Percentiles rank a stretch among this genome's conserved stretches.
Evolutionary conservation across 2,797 vertebrate genomes (phyloP).

Genomic region (Nannoperca obscura): DNA sequence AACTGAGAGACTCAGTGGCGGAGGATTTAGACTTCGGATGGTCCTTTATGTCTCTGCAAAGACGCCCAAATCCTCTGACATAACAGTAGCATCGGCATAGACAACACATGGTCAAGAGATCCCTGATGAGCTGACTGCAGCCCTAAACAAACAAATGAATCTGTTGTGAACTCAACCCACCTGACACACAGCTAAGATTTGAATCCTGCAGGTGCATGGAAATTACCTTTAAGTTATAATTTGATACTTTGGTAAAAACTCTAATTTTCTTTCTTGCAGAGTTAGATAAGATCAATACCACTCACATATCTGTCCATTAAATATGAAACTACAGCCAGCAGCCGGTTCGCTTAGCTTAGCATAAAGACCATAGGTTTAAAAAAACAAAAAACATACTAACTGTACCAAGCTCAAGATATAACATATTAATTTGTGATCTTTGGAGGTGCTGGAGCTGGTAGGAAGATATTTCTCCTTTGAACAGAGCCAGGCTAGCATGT

Average conservation of each 20-base stretch:
- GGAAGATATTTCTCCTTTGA: neutral
- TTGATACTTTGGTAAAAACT: neutral
- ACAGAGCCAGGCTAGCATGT: neutral
- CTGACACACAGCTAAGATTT: neutral
- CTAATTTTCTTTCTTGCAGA: neutral
- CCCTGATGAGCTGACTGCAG: constrained; percentile 51
- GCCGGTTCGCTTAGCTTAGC: neutral
- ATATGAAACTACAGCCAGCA: neutral
- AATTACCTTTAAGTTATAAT: neutral
- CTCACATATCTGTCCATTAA: neutral
- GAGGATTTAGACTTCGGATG: constrained; percentile 64
- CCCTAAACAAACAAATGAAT: constrained; percentile 56
- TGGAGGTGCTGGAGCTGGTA: neutral
- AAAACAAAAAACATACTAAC: neutral
- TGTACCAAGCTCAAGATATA: neutral
- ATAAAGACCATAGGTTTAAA: too few species aligned
- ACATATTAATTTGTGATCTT: neutral
- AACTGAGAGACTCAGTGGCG: constrained; percentile 27
- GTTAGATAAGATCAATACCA: neutral
- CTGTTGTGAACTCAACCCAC: constrained; percentile 24
- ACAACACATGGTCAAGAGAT: constrained; percentile 61
- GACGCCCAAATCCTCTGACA: constrained; percentile 74
- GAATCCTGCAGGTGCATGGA: constrained; percentile 12
- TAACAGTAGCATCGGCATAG: constrained; percentile 60
- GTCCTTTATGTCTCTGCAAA: constrained; percentile 67